Evolutionary conservation across 92 coral and sea anemone species (phyloP).

Genomic region (Virgularia gustaviana): DNA sequence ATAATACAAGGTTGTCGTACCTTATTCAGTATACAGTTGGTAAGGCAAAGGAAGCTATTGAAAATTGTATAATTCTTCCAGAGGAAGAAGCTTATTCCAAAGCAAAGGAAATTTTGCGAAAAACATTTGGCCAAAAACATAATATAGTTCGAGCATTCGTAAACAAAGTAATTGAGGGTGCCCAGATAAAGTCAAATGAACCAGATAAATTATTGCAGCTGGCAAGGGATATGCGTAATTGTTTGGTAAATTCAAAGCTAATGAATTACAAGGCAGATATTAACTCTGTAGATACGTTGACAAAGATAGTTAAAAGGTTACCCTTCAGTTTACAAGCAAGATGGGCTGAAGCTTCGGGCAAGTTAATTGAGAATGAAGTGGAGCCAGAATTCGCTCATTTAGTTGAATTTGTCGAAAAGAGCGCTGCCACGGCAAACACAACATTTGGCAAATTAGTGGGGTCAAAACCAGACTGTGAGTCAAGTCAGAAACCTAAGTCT

Average conservation of each 20-base stretch:
- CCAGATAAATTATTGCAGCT: slow-evolving; percentile 43
- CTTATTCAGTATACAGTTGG: slow-evolving; percentile 55
- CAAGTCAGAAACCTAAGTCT: neutral
- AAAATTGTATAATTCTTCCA: slow-evolving; percentile 54
- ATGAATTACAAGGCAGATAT: slow-evolving; percentile 50
- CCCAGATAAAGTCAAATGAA: slow-evolving; percentile 36
- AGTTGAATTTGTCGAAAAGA: slow-evolving; percentile 34
- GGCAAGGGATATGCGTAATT: slow-evolving; percentile 57
- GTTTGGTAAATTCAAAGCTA: slow-evolving; percentile 38
- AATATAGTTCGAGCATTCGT: slow-evolving; percentile 45
- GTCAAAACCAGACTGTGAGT: slow-evolving; percentile 27
- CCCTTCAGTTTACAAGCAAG: slow-evolving; percentile 52
- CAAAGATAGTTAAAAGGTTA: slow-evolving; percentile 45
- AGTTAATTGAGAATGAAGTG: slow-evolving; percentile 15
- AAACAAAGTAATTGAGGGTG: slow-evolving; percentile 39
- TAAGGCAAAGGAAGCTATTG: slow-evolving; percentile 50
- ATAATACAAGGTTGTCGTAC: slow-evolving; percentile 41
- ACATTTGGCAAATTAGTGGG: slow-evolving; percentile 52
- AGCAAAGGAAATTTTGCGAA: slow-evolving; percentile 37
- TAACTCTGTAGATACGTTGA: slow-evolving; percentile 46
- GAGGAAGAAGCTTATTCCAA: slow-evolving; percentile 36
- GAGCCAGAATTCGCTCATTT: slow-evolving; percentile 43
- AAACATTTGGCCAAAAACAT: slow-evolving; percentile 55
- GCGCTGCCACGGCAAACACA: slow-evolving; percentile 8
- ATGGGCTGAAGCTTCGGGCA: slow-evolving; percentile 54